Base-by-base conservation (phyloP, 1,140 invertebrate genomes). In the Drosophila equinoxialis region DNA sequence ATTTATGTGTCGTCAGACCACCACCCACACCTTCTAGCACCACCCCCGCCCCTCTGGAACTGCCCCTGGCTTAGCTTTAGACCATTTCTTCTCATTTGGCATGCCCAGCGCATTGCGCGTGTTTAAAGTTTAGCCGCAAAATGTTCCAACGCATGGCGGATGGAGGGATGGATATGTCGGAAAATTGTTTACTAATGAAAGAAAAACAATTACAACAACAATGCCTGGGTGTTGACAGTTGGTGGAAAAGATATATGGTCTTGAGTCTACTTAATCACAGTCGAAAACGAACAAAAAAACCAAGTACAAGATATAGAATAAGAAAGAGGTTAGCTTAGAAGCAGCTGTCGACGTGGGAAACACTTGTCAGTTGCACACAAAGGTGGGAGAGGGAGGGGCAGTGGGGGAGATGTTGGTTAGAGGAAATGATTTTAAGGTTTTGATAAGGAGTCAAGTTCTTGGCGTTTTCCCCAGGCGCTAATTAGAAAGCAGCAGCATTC, bases 81-180 rank as follows among this genome's bases (percentile, higher is more conserved):
- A 11, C 45, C 17, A 51, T 67, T 41, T 55, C 39, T 48, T 64
- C 73, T 87, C 80, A 87, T 87, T 90, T 85, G 71, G 85, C 84
- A 89, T 90, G 84, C 85, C 74, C 74, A 61, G 84, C 77, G 76
- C 79, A 86, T 85, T 62, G 82, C 82, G 82, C 82, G 83, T 79
- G 76, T 87, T 86, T 74, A 79, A 87, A 84, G 72, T 84, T 82
- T 83, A 66, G 74, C 80, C 80, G 79, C 71, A 79, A 79, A 78
- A 78, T 79, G 73, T 77, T 70, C 66, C 57, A 69, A 35, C 33
- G 11, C 10, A 23, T 3, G n/a, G 4, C 13, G 39, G 30, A 5
- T 23, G 48, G 35, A 35, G 61, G 51, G 59, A 33, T 30, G 30
- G 30, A 41, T 30, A 8, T 37, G 59, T 33, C 59, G 54, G 68